Conservation (phyloP, 1,140 invertebrate genomes). For the Pogonomyrmex barbatus region DNA sequence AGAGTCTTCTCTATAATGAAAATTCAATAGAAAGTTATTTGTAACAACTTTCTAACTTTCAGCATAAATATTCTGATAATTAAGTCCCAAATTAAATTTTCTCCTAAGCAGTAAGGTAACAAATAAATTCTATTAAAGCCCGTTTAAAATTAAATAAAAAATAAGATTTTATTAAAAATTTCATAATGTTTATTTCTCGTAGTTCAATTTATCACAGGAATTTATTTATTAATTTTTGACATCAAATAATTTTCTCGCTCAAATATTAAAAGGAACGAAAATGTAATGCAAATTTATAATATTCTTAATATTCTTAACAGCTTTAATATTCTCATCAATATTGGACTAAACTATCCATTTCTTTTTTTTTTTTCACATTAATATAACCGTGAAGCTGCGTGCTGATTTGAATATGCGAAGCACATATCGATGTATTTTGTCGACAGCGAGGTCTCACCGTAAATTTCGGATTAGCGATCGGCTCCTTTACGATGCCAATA, state of each 20-base stretch:
- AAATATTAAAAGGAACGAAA: neutral
- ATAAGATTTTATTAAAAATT: slow-evolving; percentile 9
- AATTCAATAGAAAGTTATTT: slow-evolving; percentile 53
- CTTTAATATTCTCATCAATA: slow-evolving; percentile 23
- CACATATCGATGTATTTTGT: neutral
- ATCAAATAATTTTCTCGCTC: neutral
- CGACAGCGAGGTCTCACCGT: neutral
- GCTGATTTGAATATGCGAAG: neutral
- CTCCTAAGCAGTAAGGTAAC: slow-evolving; percentile 1
- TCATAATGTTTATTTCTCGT: neutral
- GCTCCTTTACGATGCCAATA: slow-evolving; percentile 59
- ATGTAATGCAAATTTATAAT: neutral
- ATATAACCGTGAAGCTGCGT: neutral
- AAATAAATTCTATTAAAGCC: slow-evolving; percentile 14
- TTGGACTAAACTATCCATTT: neutral
- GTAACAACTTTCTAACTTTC: slow-evolving; percentile 40
- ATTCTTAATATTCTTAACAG: neutral
- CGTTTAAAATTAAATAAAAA: slow-evolving; percentile 18
- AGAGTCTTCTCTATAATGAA: slow-evolving; percentile 23
- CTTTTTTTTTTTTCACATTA: neutral
- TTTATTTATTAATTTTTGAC: neutral
- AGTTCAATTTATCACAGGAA: neutral
- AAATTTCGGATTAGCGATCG: slow-evolving; percentile 63
- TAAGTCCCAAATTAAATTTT: slow-evolving; percentile 44
- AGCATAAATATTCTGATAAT: slow-evolving; percentile 27